A percentile compares a stretch with the other conserved stretches of the same genome.
phyloP scores from a whole-genome alignment of 2,888 invertebrate species.

The Pelosia muscerda region DNA sequence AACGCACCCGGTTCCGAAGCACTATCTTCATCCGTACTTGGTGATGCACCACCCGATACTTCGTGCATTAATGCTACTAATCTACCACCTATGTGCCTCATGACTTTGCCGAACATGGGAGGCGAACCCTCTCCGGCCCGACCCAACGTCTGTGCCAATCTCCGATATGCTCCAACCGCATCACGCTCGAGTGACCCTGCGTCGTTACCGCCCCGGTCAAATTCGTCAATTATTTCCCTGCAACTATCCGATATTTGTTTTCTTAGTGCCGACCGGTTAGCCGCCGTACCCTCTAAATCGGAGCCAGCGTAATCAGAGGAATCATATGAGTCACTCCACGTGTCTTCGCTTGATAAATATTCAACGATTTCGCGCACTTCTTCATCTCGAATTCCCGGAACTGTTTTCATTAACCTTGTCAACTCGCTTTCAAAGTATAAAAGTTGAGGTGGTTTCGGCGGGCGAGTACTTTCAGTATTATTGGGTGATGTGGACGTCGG shows the following conservation, averaged over 20 bases:
- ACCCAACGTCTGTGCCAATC: constrained; percentile 93
- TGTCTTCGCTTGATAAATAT: constrained; percentile 96
- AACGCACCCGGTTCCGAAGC: constrained; percentile 90
- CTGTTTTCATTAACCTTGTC: constrained; percentile 96
- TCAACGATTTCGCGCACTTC: constrained; percentile 97
- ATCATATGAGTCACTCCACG: constrained; percentile 97
- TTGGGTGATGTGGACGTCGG: constrained; percentile 75
- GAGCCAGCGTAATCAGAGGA: constrained; percentile 97
- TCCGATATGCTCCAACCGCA: constrained; percentile 95
- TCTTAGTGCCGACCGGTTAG: constrained; percentile 90
- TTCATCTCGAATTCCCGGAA: constrained; percentile 95
- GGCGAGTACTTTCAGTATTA: constrained; percentile 87
- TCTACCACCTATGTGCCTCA: constrained; percentile 96
- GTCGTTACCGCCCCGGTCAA: constrained; percentile 90
- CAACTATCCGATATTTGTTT: constrained; percentile 96
- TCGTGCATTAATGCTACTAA: constrained; percentile 97
- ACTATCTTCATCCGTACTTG: constrained; percentile 91
- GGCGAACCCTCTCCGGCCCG: constrained; percentile 91
- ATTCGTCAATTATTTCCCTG: constrained; percentile 95
- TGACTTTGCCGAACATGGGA: constrained; percentile 95
- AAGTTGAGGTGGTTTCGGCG: constrained; percentile 93
- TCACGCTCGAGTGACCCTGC: constrained; percentile 89
- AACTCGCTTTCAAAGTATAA: constrained; percentile 96
- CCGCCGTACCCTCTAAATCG: constrained; percentile 91
- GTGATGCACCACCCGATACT: constrained; percentile 92